Base-by-base conservation (phyloP, 2,797 vertebrate genomes). In the Malacoraja senta region DNA sequence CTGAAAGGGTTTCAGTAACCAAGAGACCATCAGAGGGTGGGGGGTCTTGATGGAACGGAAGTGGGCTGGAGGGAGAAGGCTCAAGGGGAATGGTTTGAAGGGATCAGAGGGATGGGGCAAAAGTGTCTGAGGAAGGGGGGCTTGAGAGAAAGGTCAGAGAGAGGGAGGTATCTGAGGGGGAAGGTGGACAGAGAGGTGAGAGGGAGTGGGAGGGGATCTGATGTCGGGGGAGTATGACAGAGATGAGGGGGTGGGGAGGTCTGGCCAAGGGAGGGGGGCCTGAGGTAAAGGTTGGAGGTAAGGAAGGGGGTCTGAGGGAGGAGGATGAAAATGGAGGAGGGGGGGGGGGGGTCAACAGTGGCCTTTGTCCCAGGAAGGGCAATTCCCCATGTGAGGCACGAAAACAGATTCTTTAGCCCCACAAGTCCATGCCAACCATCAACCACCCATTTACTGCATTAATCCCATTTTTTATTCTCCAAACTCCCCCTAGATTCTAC, bases 141-240 rank as follows among this genome's bases (percentile, higher is more conserved):
- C 93, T 86, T 93, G 93, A 93, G 78, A 94, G 93, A 91, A 91
- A 93, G 93, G 93, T 84, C 76, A 72, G 93, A 13, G 74, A 1
- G 76, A 8, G 76, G 29, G 26, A n/a, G 3, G 21, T 74, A 19
- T 19, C 6, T 72, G 13, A 6, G 17, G 71, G 71, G 24, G 17
- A 24, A 7, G 71, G 13, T 19, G 71, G 17, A 24, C 19, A 24
- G 26, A 21, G 71, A 8, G 71, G 71, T 19, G 4, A 24, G 15
- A 24, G 71, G 94, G 93, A 93, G 93, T 90, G 94, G 44, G 26
- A 94, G 93, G 94, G 94, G 29, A 86, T 94, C 77, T 94, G 90
- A 76, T 91, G 94, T 35, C 93, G 93, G 94, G 95, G 94, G 93
- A 95, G 94, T 95, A 94, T 95, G 80, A 38, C 13, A 19, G 94